These are phyloP conservation scores for Eospalax fontanierii DNA, from an alignment of 2,797 vertebrate genomes.

Conservation along the genomic window DNA sequence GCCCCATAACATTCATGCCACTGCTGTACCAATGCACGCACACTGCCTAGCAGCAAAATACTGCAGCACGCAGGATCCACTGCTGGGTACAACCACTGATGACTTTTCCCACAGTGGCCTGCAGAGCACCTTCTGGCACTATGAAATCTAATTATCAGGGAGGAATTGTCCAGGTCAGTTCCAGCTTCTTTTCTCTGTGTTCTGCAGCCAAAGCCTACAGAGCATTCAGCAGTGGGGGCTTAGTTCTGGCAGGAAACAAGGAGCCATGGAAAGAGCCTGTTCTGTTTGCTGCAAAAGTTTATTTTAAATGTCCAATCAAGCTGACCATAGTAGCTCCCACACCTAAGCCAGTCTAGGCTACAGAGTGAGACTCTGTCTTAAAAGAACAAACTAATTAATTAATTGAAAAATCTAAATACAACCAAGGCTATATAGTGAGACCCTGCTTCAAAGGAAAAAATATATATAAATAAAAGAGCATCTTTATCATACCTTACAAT, in stretches of 20 bases:
- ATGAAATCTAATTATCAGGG: neutral
- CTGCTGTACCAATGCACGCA: neutral
- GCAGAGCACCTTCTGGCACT: neutral
- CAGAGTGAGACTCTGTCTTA: too few relatives aligned
- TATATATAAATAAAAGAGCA: too few relatives aligned
- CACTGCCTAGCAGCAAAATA: neutral
- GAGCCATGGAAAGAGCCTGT: neutral
- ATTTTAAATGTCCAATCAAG: conserved; percentile 52
- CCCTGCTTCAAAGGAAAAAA: too few relatives aligned
- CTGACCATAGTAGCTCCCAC: neutral
- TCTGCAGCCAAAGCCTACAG: neutral
- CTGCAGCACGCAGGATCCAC: neutral
- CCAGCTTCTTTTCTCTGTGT: neutral
- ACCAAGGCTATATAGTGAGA: too few relatives aligned
- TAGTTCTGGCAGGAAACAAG: neutral
- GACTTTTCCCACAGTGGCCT: neutral
- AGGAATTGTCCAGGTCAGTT: neutral
- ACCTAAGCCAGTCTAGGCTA: too few relatives aligned
- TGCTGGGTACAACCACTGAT: neutral
- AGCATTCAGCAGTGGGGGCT: neutral
- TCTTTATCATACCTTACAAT: too few relatives aligned
- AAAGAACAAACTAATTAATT: too few relatives aligned
- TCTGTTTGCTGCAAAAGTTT: neutral
- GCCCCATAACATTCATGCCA: neutral
- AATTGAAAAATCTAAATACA: too few relatives aligned